Base-by-base conservation (phyloP, 1,140 invertebrate species). In the Muscidifurax raptorellus region DNA sequence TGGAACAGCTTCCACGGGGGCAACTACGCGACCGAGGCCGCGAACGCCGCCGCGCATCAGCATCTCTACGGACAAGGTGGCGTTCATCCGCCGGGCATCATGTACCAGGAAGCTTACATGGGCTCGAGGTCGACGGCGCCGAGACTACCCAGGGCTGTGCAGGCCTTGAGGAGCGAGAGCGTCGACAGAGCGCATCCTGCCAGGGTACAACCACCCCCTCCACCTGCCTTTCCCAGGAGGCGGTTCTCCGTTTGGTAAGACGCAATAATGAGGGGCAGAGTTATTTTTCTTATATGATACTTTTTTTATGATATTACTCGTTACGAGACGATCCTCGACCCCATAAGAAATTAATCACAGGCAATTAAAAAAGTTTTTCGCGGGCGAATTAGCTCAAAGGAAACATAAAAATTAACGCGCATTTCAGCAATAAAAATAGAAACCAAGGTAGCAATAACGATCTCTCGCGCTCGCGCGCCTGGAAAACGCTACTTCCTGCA, bases 1-100 rank as follows among this genome's bases (percentile, higher is more conserved):
- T 94, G 94, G 94, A 94, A 94, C 89, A 94, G 94, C 83, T 94
- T 94, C 85, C 94, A 94, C 82, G 91, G 90, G 18, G 89, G 91
- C 44, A 85, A 85, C 30, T 85, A 85, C 80, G 80, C 78, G 12
- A 52, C 36, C 15, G 74, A 77, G 36, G n/a, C 36, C 9, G 47
- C 15, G 12, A 71, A 15, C 79, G 74, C n/a, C 59, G 67, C 28
- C 66, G 40, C 25, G 36, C 52, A 44, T 28, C 59, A 80, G 10
- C 64, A 80, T 3, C 5, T 15, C 0, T 27, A 71, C 36, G 15
- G 36, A 40, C 36, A 40, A 40, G 32, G 15, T 12, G 69, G 86
- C 86, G 64, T 87, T 88, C 86, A 86, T 88, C 72, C 82, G 83
- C 86, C 85, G 77, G 59, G 85, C 81, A 40, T 74, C 85, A 10